phyloP scores from a whole-genome alignment of 2,888 invertebrate genomes.

The Homarus gammarus region DNA sequence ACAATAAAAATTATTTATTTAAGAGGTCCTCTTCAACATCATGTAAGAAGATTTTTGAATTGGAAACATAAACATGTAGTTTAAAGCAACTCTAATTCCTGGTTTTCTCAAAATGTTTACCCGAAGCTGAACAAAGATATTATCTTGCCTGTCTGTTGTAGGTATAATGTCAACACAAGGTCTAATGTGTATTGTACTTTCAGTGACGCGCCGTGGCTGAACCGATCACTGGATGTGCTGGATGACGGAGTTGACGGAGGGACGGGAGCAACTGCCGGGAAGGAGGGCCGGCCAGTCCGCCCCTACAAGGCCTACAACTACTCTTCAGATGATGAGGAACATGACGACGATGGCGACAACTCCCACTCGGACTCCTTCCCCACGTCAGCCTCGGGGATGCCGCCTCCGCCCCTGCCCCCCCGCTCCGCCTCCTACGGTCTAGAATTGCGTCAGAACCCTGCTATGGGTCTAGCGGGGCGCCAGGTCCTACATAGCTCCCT shows the following conservation, averaged over 20 bases:
- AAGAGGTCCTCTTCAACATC: too few species aligned
- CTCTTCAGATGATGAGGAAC: slow-evolving; percentile 52
- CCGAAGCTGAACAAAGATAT: too few species aligned
- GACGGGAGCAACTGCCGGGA: neutral
- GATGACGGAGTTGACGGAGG: slow-evolving; percentile 33
- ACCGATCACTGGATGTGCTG: slow-evolving; percentile 67
- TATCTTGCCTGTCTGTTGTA: neutral
- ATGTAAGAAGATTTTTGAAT: too few species aligned
- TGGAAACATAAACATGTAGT: too few species aligned
- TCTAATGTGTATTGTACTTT: slow-evolving; percentile 8
- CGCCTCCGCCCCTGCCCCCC: slow-evolving; percentile 46
- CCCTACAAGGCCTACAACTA: slow-evolving; percentile 68
- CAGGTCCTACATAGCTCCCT: slow-evolving; percentile 19
- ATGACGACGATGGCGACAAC: slow-evolving; percentile 47
- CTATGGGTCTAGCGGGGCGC: neutral
- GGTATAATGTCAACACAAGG: neutral
- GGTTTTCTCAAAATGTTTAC: too few species aligned
- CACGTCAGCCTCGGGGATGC: slow-evolving; percentile 50
- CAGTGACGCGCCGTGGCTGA: slow-evolving; percentile 71
- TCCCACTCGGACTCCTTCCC: slow-evolving; percentile 55
- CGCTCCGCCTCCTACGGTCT: slow-evolving; percentile 63
- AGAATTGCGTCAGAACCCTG: slow-evolving; percentile 35
- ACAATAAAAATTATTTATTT: too few species aligned
- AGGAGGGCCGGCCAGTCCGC: slow-evolving; percentile 26
- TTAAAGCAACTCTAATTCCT: too few species aligned